Evolutionary conservation across 2,888 invertebrate species (phyloP).

Genomic region (Sarcophaga variegata): DNA sequence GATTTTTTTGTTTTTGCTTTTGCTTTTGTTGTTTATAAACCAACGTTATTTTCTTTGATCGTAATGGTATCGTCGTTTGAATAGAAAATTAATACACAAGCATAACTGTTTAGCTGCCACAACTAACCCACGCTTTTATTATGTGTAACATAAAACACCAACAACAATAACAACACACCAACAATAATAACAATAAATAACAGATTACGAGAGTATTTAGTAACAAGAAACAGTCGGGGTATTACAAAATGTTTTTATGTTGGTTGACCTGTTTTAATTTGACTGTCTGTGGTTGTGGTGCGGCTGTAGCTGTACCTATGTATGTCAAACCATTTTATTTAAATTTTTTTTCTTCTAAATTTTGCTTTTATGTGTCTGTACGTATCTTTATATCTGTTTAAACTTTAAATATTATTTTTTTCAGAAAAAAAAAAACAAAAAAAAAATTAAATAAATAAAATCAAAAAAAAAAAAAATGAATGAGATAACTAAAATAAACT

Average conservation of each 20-base stretch:
- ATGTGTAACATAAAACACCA: constrained; percentile 45
- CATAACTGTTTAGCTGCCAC: neutral
- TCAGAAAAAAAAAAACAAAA: neutral
- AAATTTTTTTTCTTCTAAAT: constrained; percentile 4
- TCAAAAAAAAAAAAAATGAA: neutral
- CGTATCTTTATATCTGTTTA: constrained; percentile 3
- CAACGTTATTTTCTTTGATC: no score
- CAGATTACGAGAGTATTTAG: constrained; percentile 11
- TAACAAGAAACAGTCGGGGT: constrained; percentile 39
- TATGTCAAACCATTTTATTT: constrained; percentile 39
- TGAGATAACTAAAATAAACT: constrained; percentile 19
- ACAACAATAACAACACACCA: neutral
- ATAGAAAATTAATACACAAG: neutral
- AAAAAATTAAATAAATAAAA: no score
- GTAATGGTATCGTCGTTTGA: no score
- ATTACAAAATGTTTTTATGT: constrained; percentile 47
- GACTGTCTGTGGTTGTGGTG: neutral
- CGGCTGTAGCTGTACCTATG: constrained; percentile 8
- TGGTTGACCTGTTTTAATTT: neutral
- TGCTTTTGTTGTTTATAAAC: no score
- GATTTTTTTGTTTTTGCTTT: no score
- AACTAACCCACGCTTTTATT: constrained; percentile 64
- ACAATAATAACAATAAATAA: neutral
- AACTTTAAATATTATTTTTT: constrained; percentile 47
- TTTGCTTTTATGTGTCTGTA: neutral